Conservation (phyloP, 2,888 invertebrate genomes). For the Lydus trimaculatus region DNA sequence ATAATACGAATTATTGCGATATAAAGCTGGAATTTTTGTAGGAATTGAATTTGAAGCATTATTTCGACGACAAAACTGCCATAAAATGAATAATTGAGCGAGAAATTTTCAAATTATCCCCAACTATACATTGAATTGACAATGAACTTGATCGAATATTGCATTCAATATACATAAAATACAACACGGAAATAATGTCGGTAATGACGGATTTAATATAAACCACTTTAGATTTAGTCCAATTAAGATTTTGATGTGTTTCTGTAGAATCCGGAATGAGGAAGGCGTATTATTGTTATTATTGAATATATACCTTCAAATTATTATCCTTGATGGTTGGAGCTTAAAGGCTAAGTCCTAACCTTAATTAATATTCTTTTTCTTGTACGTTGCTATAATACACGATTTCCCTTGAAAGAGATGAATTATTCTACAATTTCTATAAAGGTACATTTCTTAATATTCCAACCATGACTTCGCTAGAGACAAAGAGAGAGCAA, state of each 20-base stretch:
- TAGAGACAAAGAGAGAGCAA: neutral
- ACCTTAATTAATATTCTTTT: slow-evolving; percentile 1
- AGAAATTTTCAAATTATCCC: neutral
- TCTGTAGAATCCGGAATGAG: neutral
- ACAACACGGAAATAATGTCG: neutral
- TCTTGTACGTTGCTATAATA: neutral
- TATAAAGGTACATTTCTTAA: neutral
- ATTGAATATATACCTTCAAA: neutral
- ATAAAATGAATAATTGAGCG: neutral
- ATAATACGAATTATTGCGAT: neutral
- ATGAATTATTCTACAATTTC: neutral
- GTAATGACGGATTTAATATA: neutral
- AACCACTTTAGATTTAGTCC: neutral
- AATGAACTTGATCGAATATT: neutral
- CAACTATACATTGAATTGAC: neutral
- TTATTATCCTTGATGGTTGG: neutral
- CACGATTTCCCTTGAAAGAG: neutral
- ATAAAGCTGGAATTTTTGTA: neutral
- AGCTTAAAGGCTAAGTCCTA: neutral
- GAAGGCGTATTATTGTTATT: neutral
- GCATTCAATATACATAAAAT: neutral
- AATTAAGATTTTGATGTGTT: neutral
- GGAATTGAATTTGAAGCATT: neutral
- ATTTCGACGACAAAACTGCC: neutral
- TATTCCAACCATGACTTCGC: neutral